These are phyloP conservation scores for Pelodytes ibericus DNA, from an alignment of 2,797 vertebrate genomes.

Conservation along the genomic window DNA sequence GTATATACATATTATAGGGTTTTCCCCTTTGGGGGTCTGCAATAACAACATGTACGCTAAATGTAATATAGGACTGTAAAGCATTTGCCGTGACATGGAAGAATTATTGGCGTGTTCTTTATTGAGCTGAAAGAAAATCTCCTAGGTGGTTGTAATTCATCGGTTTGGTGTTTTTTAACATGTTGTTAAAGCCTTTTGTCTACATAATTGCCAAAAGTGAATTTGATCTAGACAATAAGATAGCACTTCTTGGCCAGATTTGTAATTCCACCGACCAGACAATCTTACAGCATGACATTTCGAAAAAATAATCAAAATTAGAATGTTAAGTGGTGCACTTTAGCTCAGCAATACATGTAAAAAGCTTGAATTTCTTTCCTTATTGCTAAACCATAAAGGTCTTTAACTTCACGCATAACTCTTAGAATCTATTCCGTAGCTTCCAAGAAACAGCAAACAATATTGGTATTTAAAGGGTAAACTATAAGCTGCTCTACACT, in stretches of 20 bases:
- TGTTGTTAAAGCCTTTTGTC: background rate
- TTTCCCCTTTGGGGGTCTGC: background rate
- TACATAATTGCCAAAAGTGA: background rate
- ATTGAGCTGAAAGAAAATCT: background rate
- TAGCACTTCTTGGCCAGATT: background rate
- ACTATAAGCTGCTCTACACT: too few relatives aligned
- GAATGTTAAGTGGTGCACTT: background rate
- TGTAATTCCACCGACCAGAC: background rate
- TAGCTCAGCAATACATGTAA: background rate
- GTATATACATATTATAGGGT: background rate
- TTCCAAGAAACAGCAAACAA: too few relatives aligned
- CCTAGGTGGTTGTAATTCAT: background rate
- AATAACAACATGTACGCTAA: background rate
- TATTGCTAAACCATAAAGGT: constrained; percentile 9
- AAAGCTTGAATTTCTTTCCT: constrained; percentile 3
- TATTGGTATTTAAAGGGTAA: too few relatives aligned
- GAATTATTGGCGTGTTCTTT: constrained; percentile 6
- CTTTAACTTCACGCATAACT: too few relatives aligned
- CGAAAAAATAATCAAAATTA: constrained; percentile 7
- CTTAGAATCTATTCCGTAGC: too few relatives aligned
- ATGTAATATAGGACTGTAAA: constrained; percentile 3
- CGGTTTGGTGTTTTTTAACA: background rate
- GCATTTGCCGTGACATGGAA: background rate
- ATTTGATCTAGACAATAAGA: background rate
- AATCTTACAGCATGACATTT: constrained; percentile 22